Evolutionary conservation across 2,888 invertebrate genomes (phyloP).

Genomic region (Caenorhabditis doughertyi): DNA sequence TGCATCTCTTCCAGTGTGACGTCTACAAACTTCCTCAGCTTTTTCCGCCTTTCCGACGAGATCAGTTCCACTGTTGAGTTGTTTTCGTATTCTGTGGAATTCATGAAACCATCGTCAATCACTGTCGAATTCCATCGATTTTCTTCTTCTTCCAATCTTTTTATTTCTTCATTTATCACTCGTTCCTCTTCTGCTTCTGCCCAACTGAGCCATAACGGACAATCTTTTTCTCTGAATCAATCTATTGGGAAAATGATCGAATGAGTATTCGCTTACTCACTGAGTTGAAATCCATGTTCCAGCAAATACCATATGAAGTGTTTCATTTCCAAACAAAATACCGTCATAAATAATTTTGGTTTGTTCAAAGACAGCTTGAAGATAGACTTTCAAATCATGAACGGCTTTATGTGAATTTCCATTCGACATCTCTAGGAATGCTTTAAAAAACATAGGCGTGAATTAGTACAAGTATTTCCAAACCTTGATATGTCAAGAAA

Average conservation of each 20-base stretch:
- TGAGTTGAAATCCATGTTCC: conserved; percentile 53
- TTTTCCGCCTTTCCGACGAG: conserved; percentile 18
- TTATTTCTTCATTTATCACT: conserved; percentile 40
- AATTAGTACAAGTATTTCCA: not conserved
- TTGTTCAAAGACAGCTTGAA: conserved; percentile 75
- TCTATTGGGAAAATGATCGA: not conserved
- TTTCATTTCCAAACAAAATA: conserved; percentile 55
- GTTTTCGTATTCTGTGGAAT: conserved; percentile 33
- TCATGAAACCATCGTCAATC: conserved; percentile 13
- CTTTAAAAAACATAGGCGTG: conserved; percentile 29
- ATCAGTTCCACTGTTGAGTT: conserved; percentile 38
- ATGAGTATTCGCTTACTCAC: conserved; percentile 25
- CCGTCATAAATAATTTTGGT: conserved; percentile 57
- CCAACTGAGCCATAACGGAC: conserved; percentile 65
- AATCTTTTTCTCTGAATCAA: conserved; percentile 63
- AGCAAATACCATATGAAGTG: conserved; percentile 52
- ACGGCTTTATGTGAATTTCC: conserved; percentile 64
- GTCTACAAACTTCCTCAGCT: conserved; percentile 52
- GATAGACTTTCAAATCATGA: conserved; percentile 69
- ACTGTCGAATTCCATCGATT: conserved; percentile 23
- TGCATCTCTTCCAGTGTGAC: conserved; percentile 62
- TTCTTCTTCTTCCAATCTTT: conserved; percentile 36
- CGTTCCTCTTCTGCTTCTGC: conserved; percentile 52
- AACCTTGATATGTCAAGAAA: conserved; percentile 67
- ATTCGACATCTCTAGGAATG: conserved; percentile 68